A percentile compares a stretch with the other conserved stretches of the same genome.
Evolutionary conservation across 2,797 vertebrate species (phyloP).

Genomic region (Fistularia commersonii): DNA sequence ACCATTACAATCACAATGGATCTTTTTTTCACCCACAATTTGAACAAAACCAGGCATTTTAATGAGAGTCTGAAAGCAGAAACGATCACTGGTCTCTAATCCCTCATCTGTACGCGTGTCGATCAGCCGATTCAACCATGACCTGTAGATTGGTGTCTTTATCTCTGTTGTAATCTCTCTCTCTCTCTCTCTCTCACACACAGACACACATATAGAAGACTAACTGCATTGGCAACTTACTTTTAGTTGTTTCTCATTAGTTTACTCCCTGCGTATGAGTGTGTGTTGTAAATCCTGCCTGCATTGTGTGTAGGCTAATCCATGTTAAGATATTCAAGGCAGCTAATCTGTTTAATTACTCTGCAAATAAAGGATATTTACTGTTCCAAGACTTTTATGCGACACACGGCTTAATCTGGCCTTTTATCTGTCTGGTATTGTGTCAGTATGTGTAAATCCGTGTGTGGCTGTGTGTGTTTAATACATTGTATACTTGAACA

Average conservation of each 20-base stretch:
- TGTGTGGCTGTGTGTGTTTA: conserved; percentile 36
- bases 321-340: conserved; percentile 64
- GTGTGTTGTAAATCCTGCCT: conserved; percentile 28
- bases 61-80: conserved; percentile 31
- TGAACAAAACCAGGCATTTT: conserved; percentile 40
- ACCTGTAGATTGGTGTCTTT: conserved; percentile 16
- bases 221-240: not conserved
- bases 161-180: not conserved
- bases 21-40: conserved; percentile 14
- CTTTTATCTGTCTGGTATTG: conserved; percentile 60
- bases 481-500: conserved; percentile 44
- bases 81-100: conserved; percentile 37
- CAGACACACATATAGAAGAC: not conserved
- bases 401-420: conserved; percentile 60
- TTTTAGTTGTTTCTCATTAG: conserved; percentile 18
- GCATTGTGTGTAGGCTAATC: conserved; percentile 59
- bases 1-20: conserved; percentile 47
- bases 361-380: conserved; percentile 71
- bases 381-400: conserved; percentile 63
- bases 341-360: conserved; percentile 75
- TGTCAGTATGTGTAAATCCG: conserved; percentile 15
- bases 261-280: conserved; percentile 8
- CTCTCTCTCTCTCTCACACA: not conserved
- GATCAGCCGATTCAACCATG: conserved; percentile 9
- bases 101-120: conserved; percentile 22